These are phyloP conservation scores for Cremastinae sp. DNA, from an alignment of 2,888 invertebrate species.

Conservation along the genomic window DNA sequence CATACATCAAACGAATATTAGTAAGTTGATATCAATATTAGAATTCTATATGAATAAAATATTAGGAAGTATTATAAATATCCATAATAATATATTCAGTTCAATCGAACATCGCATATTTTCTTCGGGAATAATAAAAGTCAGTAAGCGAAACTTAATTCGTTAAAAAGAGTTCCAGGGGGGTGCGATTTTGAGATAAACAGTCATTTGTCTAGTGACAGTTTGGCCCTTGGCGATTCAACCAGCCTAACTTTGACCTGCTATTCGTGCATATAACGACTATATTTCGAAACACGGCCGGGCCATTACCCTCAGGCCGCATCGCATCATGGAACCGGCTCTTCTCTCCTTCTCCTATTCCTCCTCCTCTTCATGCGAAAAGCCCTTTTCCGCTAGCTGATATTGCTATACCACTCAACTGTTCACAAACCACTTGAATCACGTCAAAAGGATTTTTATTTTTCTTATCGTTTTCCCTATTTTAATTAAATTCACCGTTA, in stretches of 20 bases:
- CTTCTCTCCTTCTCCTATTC: conserved; percentile 16
- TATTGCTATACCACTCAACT: conserved; percentile 46
- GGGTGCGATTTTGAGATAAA: conserved; percentile 27
- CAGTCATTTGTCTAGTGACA: conserved; percentile 54
- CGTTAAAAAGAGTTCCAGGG: conserved; percentile 39
- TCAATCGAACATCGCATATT: too few species aligned
- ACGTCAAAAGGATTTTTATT: conserved; percentile 33
- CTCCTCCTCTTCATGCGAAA: conserved; percentile 29
- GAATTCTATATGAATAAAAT: too few species aligned
- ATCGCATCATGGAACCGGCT: conserved; percentile 36
- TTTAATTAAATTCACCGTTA: conserved; percentile 29
- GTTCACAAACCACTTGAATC: conserved; percentile 41
- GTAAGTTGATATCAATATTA: too few species aligned
- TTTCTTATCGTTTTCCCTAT: conserved; percentile 28
- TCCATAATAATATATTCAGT: too few species aligned
- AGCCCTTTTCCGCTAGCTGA: conserved; percentile 36
- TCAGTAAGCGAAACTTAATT: conserved; percentile 35
- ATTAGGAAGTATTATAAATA: too few species aligned
- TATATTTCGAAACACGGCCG: conserved; percentile 57
- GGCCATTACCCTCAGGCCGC: conserved; percentile 57
- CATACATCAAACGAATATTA: too few species aligned
- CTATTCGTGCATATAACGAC: conserved; percentile 58
- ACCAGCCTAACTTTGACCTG: conserved; percentile 33
- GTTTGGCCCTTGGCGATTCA: conserved; percentile 45
- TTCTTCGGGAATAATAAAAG: neutral